Evolutionary conservation across 2,797 vertebrate species (phyloP), one percentile per base, ranked within the genome.

Genomic region (Sebastiscus tertius): DNA sequence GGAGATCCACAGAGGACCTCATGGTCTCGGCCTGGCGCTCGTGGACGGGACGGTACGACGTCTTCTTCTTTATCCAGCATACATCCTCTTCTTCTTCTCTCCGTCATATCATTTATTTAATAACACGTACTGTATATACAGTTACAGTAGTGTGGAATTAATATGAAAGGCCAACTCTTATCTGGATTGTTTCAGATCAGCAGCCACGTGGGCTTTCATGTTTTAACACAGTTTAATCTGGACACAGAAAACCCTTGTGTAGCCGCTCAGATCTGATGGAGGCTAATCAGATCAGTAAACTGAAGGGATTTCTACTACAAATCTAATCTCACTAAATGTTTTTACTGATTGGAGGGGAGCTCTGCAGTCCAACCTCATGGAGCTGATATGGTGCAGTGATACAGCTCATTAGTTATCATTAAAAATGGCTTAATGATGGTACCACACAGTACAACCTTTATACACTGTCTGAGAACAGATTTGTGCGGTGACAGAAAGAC

Each of bases 21-120:
- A 89, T 2, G 96, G 96, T 16, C 94, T 96, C 0, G 96, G 96
- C 12, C 90, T 96, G 89, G 96, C 95, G 0, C 90, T 96, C 0
- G 95, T 96, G 18, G 96, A 96, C 3, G 96, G 96, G 59, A 89
- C 66, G 93, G 96, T 96, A 69, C 58, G 39, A 33, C 0, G 2
- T 8, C 24, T 10, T 42, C 34, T 10, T 10, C 16, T 54, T 24
- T 3, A n/a, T 31, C 5, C 29, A n/a, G n/a, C 67, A 12, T 29
- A 24, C 67, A 24, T 58, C 60, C 34, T 64, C 36, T 36, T 59
- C 13, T n/a, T 52, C 36, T 27, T 10, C 13, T 31, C 12, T 42
- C 46, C 13, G n/a, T 46, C 14, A n/a, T 20, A n/a, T 26, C 3
- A 3, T 22, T 31, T 11, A 39, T 49, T 56, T 8, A 7, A 59